Base-by-base conservation (phyloP, 2,113 vertebrate species). In the Pachycephala philippinensis region DNA sequence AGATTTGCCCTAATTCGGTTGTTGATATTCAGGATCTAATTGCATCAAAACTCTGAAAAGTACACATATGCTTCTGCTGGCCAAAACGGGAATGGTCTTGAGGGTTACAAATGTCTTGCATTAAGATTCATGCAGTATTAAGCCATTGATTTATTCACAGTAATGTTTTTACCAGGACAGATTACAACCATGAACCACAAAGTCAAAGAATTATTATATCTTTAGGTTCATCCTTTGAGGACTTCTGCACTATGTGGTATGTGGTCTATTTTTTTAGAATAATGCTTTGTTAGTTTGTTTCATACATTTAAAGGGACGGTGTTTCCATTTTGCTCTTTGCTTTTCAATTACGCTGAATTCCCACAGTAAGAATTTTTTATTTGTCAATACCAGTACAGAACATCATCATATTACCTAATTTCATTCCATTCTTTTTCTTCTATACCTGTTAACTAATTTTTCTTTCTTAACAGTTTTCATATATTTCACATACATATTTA, bases 181-280 rank as follows among this genome's bases (percentile, higher is more conserved):
- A 92, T 94, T 91, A 92, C 96, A 91, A 68, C 84, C 18, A n/a
- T 91, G 88, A 96, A 80, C 90, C 71, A 93, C 71, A 89, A 83
- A 86, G 93, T 53, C 3, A 2, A 87, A 66, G 53, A 86, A 77
- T 91, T 71, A 69, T 71, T 71, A 3, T 24, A 31, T 95, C 66
- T 93, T 75, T 57, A 56, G 22, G 12, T 60, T 81, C n/a, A 33
- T 66, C 16, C 47, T 77, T 69, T 42, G 83, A 53, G 17, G 10
- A 40, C 86, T 92, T 85, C 49, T 79, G n/a, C 35, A 31, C 56
- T 54, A 9, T 44, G 26, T 92, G 65, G 3, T n/a, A 11, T 64
- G 27, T 37, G 33, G 23, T 94, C 6, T 75, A 7, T 61, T 78
- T 90, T 77, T 79, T 75, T 65, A 65, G 42, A 81, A 24, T 72